Conservation (phyloP, 2,113 vertebrate genomes). For the Malurus alboscapulatus region DNA sequence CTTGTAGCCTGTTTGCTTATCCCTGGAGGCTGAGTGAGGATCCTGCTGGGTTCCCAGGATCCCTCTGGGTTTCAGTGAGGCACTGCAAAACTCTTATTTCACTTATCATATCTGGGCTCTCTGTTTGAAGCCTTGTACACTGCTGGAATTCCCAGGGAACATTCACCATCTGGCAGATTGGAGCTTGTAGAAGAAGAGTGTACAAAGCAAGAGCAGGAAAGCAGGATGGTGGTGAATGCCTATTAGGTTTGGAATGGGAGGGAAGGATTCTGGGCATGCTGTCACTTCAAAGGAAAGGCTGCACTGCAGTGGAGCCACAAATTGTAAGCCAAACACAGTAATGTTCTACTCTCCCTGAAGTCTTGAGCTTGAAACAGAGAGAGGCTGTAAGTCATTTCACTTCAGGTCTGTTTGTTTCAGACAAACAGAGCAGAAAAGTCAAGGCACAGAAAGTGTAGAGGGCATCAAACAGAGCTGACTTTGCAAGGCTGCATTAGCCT, state of each 20-base stretch:
- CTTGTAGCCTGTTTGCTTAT: neutral
- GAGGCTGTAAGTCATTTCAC: conserved; percentile 44
- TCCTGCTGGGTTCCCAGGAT: neutral
- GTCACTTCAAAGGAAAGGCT: neutral
- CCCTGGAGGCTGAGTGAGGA: neutral
- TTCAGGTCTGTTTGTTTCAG: conserved; percentile 61
- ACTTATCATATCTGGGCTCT: neutral
- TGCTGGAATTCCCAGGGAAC: neutral
- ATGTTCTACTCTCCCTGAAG: neutral
- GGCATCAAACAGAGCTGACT: conserved; percentile 56
- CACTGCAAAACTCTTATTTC: neutral
- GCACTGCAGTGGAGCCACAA: neutral
- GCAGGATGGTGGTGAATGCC: neutral
- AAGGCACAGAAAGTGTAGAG: conserved; percentile 46
- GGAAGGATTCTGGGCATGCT: neutral
- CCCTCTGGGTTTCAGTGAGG: neutral
- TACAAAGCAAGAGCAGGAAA: neutral
- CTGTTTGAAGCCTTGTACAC: neutral
- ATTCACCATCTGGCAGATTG: neutral
- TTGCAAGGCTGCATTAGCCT: neutral
- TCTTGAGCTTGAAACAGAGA: neutral
- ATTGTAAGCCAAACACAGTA: neutral
- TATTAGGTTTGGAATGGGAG: neutral
- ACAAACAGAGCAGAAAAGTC: conserved; percentile 70
- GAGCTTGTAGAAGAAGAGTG: neutral